These are phyloP conservation scores for Macropis europaea DNA, from an alignment of 2,888 invertebrate genomes.

Conservation along the genomic window DNA sequence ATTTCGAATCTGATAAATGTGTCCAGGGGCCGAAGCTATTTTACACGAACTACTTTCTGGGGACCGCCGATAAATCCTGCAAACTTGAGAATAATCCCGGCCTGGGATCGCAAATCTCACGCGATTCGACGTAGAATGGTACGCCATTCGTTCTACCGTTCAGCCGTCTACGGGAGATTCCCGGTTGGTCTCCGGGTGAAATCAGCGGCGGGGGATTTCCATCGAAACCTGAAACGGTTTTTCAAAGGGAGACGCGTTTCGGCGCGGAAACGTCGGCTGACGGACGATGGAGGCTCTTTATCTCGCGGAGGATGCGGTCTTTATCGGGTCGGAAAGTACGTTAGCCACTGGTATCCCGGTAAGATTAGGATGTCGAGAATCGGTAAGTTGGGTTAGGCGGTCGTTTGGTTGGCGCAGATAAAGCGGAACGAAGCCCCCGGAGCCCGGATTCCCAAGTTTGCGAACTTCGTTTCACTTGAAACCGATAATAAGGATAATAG, in stretches of 20 bases:
- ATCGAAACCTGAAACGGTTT: constrained; percentile 50
- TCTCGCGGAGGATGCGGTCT: constrained; percentile 68
- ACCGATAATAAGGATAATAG: constrained; percentile 60
- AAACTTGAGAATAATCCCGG: too few relatives aligned
- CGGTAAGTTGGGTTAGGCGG: constrained; percentile 59
- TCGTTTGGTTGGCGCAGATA: constrained; percentile 65
- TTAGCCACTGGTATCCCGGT: constrained; percentile 62
- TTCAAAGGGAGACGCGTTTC: constrained; percentile 39
- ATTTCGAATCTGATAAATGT: too few relatives aligned
- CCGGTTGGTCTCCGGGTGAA: constrained; percentile 27
- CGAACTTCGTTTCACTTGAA: constrained; percentile 59
- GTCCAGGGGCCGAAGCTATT: too few relatives aligned
- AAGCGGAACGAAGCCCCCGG: constrained; percentile 59
- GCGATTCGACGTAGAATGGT: too few relatives aligned
- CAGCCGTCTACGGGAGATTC: constrained; percentile 13
- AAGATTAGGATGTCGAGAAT: constrained; percentile 69
- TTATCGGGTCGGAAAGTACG: constrained; percentile 69
- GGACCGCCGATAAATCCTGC: too few relatives aligned
- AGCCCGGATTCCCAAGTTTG: constrained; percentile 56
- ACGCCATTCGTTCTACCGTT: too few relatives aligned
- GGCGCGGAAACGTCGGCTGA: constrained; percentile 42
- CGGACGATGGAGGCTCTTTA: constrained; percentile 65
- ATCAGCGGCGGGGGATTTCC: constrained; percentile 54
- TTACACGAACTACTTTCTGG: too few relatives aligned
- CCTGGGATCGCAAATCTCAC: too few relatives aligned